Conservation (phyloP, 30 jellyfish, hydroid and myxozoan genomes). For the Hydra vulgaris region DNA sequence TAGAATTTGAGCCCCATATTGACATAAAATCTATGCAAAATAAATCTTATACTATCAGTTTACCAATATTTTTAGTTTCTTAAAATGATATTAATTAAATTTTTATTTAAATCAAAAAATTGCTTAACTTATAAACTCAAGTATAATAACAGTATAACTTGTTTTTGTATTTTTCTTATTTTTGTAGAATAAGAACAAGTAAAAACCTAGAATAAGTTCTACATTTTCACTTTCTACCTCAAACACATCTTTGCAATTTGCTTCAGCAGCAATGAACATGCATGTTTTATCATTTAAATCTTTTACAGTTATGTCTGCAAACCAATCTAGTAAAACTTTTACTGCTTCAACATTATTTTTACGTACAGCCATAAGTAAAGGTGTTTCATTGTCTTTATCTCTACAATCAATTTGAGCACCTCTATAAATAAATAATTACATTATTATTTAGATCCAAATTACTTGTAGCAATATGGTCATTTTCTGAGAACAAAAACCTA, state of each 20-base stretch:
- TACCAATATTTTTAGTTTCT: too few species aligned
- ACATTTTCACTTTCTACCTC: too few species aligned
- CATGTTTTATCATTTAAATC: neutral
- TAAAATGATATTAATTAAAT: too few species aligned
- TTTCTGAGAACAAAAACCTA: too few species aligned
- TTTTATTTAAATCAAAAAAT: too few species aligned
- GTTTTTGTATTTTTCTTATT: too few species aligned
- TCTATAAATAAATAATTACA: neutral
- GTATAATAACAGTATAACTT: too few species aligned
- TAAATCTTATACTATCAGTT: neutral
- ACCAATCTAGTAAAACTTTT: neutral
- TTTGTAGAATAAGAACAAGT: too few species aligned
- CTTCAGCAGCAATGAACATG: neutral
- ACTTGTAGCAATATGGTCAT: too few species aligned
- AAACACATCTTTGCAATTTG: neutral
- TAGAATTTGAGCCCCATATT: conserved; percentile 1
- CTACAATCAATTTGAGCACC: neutral
- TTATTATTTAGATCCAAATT: too few species aligned
- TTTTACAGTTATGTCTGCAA: neutral
- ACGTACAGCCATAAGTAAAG: neutral
- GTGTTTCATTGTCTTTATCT: neutral
- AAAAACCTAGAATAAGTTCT: too few species aligned
- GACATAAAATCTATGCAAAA: neutral
- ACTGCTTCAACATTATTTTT: neutral
- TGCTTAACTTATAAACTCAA: too few species aligned